A percentile compares a stretch with the other conserved stretches of the same genome.
phyloP scores from a whole-genome alignment of 2,888 invertebrate genomes.

The Exocentrus adspersus region DNA sequence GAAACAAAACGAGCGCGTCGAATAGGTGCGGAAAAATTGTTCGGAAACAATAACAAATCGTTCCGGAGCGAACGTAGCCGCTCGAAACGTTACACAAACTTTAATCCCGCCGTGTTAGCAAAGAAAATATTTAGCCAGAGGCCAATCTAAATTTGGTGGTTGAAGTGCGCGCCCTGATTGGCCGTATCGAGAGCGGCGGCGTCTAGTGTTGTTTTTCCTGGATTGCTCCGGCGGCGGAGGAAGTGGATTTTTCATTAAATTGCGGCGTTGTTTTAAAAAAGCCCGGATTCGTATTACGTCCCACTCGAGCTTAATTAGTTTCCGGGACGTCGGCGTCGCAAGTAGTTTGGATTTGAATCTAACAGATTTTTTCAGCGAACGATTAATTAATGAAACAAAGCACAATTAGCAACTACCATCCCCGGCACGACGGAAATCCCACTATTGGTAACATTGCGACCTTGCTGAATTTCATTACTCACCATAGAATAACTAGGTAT shows the following conservation, averaged over 20 bases:
- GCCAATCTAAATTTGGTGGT: constrained; percentile 65
- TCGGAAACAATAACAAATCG: constrained; percentile 54
- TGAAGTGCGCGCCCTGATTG: constrained; percentile 61
- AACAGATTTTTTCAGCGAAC: constrained; percentile 6
- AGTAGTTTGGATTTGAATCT: constrained; percentile 22
- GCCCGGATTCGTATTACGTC: constrained; percentile 21
- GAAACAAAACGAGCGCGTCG: not conserved
- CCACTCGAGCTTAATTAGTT: not conserved
- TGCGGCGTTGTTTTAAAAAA: constrained; percentile 33
- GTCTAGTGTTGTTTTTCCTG: constrained; percentile 61
- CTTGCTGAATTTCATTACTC: no score
- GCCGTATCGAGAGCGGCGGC: constrained; percentile 57
- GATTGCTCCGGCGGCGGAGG: constrained; percentile 57
- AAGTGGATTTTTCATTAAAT: constrained; percentile 60
- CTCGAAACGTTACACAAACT: constrained; percentile 60
- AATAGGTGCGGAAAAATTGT: constrained; percentile 24
- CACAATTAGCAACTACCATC: no score
- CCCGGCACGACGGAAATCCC: no score
- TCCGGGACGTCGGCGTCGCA: no score
- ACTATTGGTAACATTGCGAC: no score
- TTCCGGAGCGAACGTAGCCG: constrained; percentile 47
- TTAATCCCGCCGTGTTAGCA: constrained; percentile 64
- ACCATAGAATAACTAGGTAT: no score
- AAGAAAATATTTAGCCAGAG: constrained; percentile 67
- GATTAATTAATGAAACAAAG: no score